A percentile compares a stretch with the other conserved stretches of the same genome.
These are phyloP conservation scores for Cantharis lateralis DNA, from an alignment of 2,888 invertebrate genomes.

Conservation along the genomic window DNA sequence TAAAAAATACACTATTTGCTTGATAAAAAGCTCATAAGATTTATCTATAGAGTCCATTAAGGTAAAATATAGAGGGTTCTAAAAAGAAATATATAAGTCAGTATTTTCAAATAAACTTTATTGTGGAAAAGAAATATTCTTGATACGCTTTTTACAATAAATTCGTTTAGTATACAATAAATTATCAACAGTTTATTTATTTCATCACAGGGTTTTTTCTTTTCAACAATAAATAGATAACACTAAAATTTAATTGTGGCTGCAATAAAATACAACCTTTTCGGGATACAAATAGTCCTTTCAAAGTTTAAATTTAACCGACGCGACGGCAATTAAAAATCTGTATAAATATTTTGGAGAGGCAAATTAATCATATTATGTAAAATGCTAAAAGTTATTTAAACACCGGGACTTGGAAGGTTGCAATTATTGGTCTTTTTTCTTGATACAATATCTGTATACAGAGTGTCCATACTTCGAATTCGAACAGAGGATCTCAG, in stretches of 20 bases:
- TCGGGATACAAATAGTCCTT: not conserved
- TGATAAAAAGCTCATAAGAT: not conserved
- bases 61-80: not conserved
- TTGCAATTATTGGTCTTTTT: too few species aligned
- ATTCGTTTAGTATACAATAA: not conserved
- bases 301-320: not conserved
- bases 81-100: not conserved
- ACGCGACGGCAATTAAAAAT: not conserved
- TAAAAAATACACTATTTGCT: not conserved
- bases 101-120: not conserved
- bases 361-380: too few species aligned
- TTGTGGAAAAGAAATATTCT: not conserved
- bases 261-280: not conserved
- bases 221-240: not conserved
- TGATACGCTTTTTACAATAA: not conserved
- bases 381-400: too few species aligned
- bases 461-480: too few species aligned
- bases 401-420: too few species aligned
- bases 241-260: not conserved
- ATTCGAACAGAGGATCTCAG: too few species aligned
- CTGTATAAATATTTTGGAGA: not conserved
- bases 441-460: too few species aligned
- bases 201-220: not conserved
- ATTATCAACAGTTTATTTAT: not conserved
- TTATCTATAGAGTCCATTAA: not conserved